A percentile compares a stretch with the other conserved stretches of the same genome.
Conservation (phyloP, 2,797 vertebrate species). For the Aratinga solstitialis region DNA sequence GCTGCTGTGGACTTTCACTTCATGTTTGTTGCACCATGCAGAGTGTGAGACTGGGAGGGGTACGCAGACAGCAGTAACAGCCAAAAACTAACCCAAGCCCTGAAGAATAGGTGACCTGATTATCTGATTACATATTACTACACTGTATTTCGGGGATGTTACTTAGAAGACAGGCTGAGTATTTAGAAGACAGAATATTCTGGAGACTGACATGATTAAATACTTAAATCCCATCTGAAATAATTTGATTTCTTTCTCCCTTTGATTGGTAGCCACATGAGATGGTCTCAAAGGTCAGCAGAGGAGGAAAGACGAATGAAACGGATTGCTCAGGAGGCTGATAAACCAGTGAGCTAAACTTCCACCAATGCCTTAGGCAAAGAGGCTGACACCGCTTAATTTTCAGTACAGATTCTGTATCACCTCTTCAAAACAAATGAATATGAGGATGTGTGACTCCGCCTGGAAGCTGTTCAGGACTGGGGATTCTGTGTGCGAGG, state of each 20-base stretch:
- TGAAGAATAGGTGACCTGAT: not conserved
- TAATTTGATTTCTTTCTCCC: not conserved
- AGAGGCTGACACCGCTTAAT: not conserved
- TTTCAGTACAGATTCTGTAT: not conserved
- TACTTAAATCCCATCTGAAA: not conserved
- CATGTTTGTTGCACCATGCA: fast-evolving
- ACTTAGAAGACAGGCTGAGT: not conserved
- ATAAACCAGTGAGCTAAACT: not conserved
- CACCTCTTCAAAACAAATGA: not conserved
- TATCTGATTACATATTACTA: not conserved
- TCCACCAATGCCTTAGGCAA: not conserved
- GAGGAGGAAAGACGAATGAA: not conserved
- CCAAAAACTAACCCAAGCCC: not conserved
- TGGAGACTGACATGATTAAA: not conserved
- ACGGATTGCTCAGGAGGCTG: not conserved
- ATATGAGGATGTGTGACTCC: fast-evolving
- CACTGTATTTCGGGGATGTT: not conserved
- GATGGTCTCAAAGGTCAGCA: not conserved
- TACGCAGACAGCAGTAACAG: not conserved
- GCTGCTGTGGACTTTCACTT: not conserved
- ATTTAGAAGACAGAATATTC: not conserved
- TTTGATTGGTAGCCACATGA: not conserved
- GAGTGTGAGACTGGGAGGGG: not conserved
- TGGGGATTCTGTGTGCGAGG: fast-evolving
- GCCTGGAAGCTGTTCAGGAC: fast-evolving